These are phyloP conservation scores for Montipora capricornis DNA, from an alignment of 64 coral and sea anemone genomes.

Conservation along the genomic window DNA sequence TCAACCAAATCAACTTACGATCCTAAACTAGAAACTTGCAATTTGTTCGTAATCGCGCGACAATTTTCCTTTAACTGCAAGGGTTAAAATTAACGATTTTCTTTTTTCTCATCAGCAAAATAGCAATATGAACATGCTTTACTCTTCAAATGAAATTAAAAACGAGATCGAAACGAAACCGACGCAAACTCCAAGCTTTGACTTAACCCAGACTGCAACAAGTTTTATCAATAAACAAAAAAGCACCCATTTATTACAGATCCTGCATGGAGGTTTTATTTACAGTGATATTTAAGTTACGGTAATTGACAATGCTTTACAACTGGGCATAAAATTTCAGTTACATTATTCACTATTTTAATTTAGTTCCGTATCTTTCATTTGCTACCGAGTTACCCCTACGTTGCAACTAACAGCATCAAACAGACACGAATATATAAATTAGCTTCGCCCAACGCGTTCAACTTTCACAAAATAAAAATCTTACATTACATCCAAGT, in stretches of 20 bases:
- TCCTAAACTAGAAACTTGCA: too few species aligned
- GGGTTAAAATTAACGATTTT: too few species aligned
- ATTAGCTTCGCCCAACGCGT: too few species aligned
- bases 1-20: too few species aligned
- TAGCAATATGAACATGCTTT: too few species aligned
- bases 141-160: too few species aligned
- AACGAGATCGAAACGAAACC: too few species aligned
- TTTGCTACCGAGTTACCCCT: neutral
- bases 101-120: too few species aligned
- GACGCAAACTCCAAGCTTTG: too few species aligned
- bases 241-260: neutral
- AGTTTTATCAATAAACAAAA: neutral
- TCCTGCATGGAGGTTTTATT: neutral
- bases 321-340: neutral
- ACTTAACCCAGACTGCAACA: too few species aligned
- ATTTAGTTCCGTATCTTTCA: neutral
- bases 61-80: too few species aligned
- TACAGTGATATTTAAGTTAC: neutral
- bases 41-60: too few species aligned
- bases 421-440: neutral
- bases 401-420: neutral
- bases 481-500: neutral
- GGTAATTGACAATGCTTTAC: neutral
- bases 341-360: neutral
- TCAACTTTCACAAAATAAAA: neutral